Base-by-base conservation (phyloP, 2,113 vertebrate genomes). In the Petrocephalus microphthalmus region DNA sequence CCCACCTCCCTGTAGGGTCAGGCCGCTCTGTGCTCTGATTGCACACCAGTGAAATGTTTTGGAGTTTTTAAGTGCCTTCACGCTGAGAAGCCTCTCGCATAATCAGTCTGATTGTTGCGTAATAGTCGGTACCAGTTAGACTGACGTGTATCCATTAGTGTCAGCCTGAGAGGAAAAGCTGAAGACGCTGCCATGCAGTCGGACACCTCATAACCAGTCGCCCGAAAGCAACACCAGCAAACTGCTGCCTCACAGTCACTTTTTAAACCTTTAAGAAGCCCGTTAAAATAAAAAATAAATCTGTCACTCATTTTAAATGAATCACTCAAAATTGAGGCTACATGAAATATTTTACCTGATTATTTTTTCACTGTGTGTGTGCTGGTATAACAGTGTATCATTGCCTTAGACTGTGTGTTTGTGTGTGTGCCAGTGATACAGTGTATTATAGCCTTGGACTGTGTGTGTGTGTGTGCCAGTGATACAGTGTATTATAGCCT, bases 211-310 rank as follows among this genome's bases (percentile, higher is more conserved):
- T 67, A 67, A 67, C 60, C 60, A 64, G 60, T 25, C 2, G 60
- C 60, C 60, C 25, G 60, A 29, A 67, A 67, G 10, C 25, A 10
- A 29, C 60, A 29, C 60, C 60, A 67, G 60, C n/a, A 67, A 67
- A 67, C 60, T 67, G n/a, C 60, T 29, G n/a, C 60, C 60, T 67
- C 60, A 29, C 60, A 29, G n/a, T 67, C 60, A 67, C 60, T 67
- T 67, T 64, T 67, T 67, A 67, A 67, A 67, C 60, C 60, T 67
- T 29, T 29, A 11, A 29, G 60, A 29, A 67, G 60, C n/a, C 25
- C 25, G 60, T 67, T 67, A 67, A 67, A 67, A 67, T 67, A 67
- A 67, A 67, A 67, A 67, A 67, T 67, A 67, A 67, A 67, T 67
- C 60, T 29, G 60, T 67, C 60, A 67, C 60, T 67, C 60, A 67